phyloP scores from a whole-genome alignment of 2,113 vertebrate species.

The Beaufortia kweichowensis region DNA sequence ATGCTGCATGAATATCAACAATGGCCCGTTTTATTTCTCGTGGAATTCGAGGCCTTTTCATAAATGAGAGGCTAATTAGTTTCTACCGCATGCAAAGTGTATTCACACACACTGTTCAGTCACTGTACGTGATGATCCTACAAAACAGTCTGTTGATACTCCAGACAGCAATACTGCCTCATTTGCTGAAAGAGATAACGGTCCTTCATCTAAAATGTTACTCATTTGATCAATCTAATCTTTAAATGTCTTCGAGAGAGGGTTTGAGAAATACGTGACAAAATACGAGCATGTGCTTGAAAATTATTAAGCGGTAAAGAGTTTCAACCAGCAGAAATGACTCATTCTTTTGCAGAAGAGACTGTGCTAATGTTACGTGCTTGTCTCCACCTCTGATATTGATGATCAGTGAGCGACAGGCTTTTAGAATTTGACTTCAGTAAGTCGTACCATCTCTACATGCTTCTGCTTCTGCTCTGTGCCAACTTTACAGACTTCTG shows the following conservation, averaged over 20 bases:
- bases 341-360: not conserved
- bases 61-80: conserved; percentile 29
- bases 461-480: not conserved
- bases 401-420: not conserved
- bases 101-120: conserved; percentile 2
- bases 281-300: not conserved
- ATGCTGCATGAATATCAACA: not conserved
- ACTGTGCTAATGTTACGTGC: not conserved
- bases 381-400: not conserved
- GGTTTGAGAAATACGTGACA: not conserved
- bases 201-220: conserved; percentile 25
- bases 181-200: not conserved
- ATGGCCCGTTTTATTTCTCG: not conserved
- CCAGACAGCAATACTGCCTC: conserved; percentile 14
- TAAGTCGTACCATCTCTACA: conserved; percentile 13
- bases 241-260: conserved; percentile 7
- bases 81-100: conserved; percentile 14
- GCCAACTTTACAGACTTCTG: not conserved
- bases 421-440: conserved; percentile 1
- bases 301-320: not conserved
- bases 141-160: not conserved
- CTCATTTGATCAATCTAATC: conserved; percentile 15
- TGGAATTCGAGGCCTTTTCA: conserved; percentile 10
- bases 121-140: not conserved
- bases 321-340: not conserved